These are phyloP conservation scores for Eumerus sabulonum DNA, from an alignment of 2,888 invertebrate genomes.

Conservation along the genomic window DNA sequence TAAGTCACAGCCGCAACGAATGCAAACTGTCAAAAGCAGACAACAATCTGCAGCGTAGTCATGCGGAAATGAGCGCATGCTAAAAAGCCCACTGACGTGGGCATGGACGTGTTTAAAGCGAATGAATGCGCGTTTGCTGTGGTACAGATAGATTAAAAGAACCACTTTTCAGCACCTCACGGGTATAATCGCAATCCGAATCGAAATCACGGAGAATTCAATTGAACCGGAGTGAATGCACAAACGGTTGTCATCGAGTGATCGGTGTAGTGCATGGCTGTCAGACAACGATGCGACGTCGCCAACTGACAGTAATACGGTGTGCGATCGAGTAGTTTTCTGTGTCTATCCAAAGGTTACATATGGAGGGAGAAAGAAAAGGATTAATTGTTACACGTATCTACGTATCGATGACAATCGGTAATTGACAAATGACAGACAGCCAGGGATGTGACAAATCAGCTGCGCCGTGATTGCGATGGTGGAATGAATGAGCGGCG, in stretches of 20 bases:
- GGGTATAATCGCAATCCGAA: too few relatives aligned
- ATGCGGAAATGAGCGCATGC: background rate
- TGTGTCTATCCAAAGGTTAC: background rate
- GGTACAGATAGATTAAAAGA: slow-evolving; percentile 42
- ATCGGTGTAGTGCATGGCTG: slow-evolving; percentile 27
- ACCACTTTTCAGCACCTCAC: slow-evolving; percentile 55
- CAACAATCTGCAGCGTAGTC: too few relatives aligned
- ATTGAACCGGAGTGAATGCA: slow-evolving; percentile 19
- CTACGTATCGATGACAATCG: slow-evolving; percentile 58
- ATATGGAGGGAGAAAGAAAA: slow-evolving; percentile 10
- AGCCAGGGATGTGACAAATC: slow-evolving; percentile 62
- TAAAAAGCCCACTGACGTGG: too few relatives aligned
- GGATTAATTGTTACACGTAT: slow-evolving; percentile 66
- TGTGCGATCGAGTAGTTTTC: slow-evolving; percentile 16
- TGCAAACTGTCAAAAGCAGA: slow-evolving; percentile 49
- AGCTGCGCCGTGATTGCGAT: slow-evolving; percentile 26
- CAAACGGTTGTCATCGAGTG: slow-evolving; percentile 50
- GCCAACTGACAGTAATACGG: slow-evolving; percentile 62
- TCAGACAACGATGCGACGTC: slow-evolving; percentile 16
- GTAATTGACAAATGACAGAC: slow-evolving; percentile 64
- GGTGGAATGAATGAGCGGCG: slow-evolving; percentile 32
- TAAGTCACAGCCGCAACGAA: slow-evolving; percentile 56
- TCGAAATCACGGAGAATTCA: slow-evolving; percentile 36
- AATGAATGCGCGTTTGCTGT: too few relatives aligned
- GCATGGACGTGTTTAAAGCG: too few relatives aligned